Evolutionary conservation across 2,113 vertebrate species (phyloP).

Genomic region (Erythrocercus mccallii): DNA sequence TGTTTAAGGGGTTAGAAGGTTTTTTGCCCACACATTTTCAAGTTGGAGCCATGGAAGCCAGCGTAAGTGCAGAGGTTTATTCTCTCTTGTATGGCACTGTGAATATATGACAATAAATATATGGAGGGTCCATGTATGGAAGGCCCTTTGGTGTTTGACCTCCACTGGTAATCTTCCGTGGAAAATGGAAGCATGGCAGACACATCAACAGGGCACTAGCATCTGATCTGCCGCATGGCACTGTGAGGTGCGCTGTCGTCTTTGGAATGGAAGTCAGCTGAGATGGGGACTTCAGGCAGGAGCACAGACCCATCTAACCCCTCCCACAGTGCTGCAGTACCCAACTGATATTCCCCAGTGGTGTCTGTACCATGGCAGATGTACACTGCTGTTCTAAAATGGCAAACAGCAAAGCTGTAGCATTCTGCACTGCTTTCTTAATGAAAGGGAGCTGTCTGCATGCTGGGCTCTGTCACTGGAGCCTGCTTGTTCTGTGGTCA

Average conservation of each 20-base stretch:
- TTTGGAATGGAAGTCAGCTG: background rate
- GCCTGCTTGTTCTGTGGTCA: background rate
- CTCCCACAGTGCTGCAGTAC: background rate
- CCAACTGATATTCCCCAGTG: background rate
- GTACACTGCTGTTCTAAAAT: background rate
- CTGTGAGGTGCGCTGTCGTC: fast-evolving
- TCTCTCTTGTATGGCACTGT: background rate
- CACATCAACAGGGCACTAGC: background rate
- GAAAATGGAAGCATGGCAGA: background rate
- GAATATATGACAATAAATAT: background rate
- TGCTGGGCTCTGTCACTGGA: background rate
- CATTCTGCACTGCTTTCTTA: background rate
- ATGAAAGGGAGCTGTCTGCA: background rate
- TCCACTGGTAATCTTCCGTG: background rate
- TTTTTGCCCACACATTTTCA: background rate
- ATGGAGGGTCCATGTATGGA: fast-evolving
- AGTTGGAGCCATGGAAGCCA: background rate
- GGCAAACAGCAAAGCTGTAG: background rate
- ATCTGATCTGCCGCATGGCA: background rate
- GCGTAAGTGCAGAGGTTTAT: background rate
- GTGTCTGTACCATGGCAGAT: background rate
- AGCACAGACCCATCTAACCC: background rate
- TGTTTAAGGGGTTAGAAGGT: background rate
- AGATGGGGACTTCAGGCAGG: background rate
- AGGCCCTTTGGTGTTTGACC: background rate